Percentiles rank a stretch among this genome's conserved stretches.
phyloP scores from a whole-genome alignment of 2,113 vertebrate genomes.

The Bujurquina vittata region DNA sequence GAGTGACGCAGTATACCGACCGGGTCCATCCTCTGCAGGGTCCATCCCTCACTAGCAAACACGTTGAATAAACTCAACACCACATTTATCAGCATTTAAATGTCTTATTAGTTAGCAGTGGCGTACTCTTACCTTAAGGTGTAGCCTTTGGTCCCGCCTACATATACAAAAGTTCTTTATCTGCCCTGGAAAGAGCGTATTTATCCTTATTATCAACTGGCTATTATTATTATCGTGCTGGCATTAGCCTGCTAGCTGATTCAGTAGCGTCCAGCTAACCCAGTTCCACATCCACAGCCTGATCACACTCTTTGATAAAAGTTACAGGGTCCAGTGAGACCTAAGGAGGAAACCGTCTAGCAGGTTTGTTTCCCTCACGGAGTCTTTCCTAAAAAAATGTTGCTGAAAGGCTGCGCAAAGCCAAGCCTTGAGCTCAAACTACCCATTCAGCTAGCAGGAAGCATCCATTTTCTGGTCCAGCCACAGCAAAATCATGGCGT shows the following conservation, averaged over 20 bases:
- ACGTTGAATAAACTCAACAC: background rate
- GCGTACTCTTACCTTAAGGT: conserved; percentile 45
- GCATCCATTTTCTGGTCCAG: conserved; percentile 69
- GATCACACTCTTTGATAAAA: background rate
- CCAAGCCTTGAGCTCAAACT: background rate
- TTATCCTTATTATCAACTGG: background rate
- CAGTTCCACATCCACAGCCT: background rate
- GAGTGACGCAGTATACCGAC: conserved; percentile 64
- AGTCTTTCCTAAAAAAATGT: rapidly evolving
- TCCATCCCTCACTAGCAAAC: background rate
- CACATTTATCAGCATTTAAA: background rate
- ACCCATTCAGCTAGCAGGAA: conserved; percentile 5
- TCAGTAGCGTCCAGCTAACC: conserved; percentile 9
- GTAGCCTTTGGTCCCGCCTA: conserved; percentile 27
- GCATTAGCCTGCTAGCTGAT: conserved; percentile 41
- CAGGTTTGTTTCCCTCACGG: rapidly evolving
- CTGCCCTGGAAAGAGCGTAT: background rate
- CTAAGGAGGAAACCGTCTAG: background rate
- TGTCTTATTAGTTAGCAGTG: rapidly evolving
- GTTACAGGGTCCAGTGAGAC: background rate
- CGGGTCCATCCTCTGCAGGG: background rate
- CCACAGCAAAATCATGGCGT: conserved; percentile 66
- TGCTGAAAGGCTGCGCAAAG: background rate
- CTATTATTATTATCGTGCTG: conserved; percentile 41
- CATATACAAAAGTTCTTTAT: background rate